phyloP scores from a whole-genome alignment of 2,888 invertebrate species.

The Hyles lineata region DNA sequence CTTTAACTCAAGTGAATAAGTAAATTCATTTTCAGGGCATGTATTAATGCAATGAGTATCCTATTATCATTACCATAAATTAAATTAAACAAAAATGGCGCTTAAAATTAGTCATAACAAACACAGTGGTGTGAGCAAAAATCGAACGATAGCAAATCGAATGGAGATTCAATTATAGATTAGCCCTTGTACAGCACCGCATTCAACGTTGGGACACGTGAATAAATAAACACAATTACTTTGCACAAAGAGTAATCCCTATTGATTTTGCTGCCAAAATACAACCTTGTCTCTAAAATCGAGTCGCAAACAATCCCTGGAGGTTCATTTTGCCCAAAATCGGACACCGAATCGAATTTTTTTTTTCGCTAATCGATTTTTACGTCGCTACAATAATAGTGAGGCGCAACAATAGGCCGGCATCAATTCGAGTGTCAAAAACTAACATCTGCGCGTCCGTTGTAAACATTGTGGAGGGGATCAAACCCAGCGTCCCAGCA shows the following conservation, averaged over 20 bases:
- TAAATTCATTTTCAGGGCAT: too few relatives aligned
- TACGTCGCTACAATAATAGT: constrained; percentile 72
- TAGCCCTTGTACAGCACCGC: constrained; percentile 78
- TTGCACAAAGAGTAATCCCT: constrained; percentile 77
- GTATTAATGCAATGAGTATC: neutral
- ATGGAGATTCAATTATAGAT: constrained; percentile 84
- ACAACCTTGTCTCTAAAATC: constrained; percentile 64
- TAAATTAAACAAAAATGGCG: constrained; percentile 44
- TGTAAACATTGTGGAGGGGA: constrained; percentile 77
- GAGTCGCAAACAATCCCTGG: constrained; percentile 56
- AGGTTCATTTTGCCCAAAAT: constrained; percentile 70
- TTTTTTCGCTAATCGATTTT: constrained; percentile 73
- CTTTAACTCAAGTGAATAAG: too few relatives aligned
- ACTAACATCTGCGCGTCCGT: constrained; percentile 83
- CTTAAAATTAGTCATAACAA: constrained; percentile 48
- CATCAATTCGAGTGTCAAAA: constrained; percentile 85
- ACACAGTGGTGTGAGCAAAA: constrained; percentile 60
- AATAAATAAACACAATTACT: constrained; percentile 84
- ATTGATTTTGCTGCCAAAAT: constrained; percentile 74
- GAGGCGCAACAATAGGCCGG: constrained; percentile 75
- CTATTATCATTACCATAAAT: constrained; percentile 26
- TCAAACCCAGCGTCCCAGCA: constrained; percentile 54
- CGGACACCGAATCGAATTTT: constrained; percentile 67
- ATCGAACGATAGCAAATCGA: constrained; percentile 75
- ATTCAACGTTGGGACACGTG: constrained; percentile 79